Base-by-base conservation (phyloP, 2,888 invertebrate species). In the Lapara coniferarum region DNA sequence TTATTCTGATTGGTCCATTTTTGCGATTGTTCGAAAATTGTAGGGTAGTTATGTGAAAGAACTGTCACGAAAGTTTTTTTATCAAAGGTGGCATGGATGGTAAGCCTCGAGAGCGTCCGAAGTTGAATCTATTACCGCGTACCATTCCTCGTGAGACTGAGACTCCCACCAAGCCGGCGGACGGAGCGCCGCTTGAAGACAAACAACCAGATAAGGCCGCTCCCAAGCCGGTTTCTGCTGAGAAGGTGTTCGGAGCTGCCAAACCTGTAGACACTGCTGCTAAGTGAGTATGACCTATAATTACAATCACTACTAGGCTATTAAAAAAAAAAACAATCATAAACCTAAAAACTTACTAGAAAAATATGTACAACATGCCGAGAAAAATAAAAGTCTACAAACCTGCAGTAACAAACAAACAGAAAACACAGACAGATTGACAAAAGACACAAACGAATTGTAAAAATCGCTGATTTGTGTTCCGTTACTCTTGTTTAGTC, bases 191-290 rank as follows among this genome's bases (percentile, higher is more conserved):
- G 70, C 85, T 72, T 10, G 84, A 83, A 0, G 85, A 84, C 3
- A 79, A 81, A 67, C 75, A 73, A 10, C 73, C 82, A 0, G 89
- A 88, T 1, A 87, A 88, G 69, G 87, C 75, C 78, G 84, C 89
- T 53, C 86, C 94, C n/a, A 87, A 93, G 69, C 94, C 95, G 12
- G 94, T 94, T 67, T 91, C 96, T 2, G 94, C 96, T 0, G 95
- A 96, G 66, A 97, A 96, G 70, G 98, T 99, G 77, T 99, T 99
- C 86, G 99, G 99, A n/a, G 96, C 96, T 49, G 99, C 99, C 19
- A 98, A 97, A 86, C 99, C 99, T 0, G 99, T 99, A 0, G 98
- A 99, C 86, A 99, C 99, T 2, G 96, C 97, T 68, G 97, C 97
- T 63, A 95, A 97, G 94, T 94, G 59, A 87, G 88, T 80, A n/a